Conservation (phyloP, 2,888 invertebrate species). For the Mythimna vitellina region DNA sequence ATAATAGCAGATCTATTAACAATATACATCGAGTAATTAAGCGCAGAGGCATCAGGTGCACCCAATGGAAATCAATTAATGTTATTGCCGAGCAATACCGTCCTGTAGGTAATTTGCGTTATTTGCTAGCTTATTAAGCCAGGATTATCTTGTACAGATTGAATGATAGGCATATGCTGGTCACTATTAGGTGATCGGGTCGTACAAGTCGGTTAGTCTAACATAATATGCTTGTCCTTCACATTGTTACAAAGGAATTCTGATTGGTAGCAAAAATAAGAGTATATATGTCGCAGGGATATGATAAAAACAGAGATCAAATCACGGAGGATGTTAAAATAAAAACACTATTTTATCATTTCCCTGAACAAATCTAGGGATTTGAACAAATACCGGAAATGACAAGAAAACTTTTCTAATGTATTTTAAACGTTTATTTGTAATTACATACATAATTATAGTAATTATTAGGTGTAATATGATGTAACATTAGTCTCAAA, state of each 20-base stretch:
- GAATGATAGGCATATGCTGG: constrained; percentile 36
- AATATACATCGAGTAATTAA: constrained; percentile 56
- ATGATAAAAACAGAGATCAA: too few species aligned
- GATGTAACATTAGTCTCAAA: too few species aligned
- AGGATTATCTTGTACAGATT: constrained; percentile 65
- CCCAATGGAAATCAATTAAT: constrained; percentile 85
- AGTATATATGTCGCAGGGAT: too few species aligned
- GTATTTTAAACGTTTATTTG: too few species aligned
- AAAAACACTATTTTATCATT: too few species aligned
- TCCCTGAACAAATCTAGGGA: too few species aligned
- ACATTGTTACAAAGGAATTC: not conserved
- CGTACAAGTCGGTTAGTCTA: not conserved
- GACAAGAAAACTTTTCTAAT: too few species aligned
- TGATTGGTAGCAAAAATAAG: too few species aligned
- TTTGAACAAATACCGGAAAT: too few species aligned
- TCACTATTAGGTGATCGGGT: not conserved
- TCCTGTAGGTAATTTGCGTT: constrained; percentile 70
- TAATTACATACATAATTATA: too few species aligned
- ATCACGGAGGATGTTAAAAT: too few species aligned
- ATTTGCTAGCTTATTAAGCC: constrained; percentile 74
- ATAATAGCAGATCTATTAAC: constrained; percentile 46
- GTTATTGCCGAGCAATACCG: constrained; percentile 73
- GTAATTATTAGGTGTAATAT: too few species aligned
- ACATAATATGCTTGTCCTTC: not conserved
- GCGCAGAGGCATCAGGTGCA: constrained; percentile 78